phyloP scores from a whole-genome alignment of 2,888 invertebrate genomes.

The Heliconius sara region DNA sequence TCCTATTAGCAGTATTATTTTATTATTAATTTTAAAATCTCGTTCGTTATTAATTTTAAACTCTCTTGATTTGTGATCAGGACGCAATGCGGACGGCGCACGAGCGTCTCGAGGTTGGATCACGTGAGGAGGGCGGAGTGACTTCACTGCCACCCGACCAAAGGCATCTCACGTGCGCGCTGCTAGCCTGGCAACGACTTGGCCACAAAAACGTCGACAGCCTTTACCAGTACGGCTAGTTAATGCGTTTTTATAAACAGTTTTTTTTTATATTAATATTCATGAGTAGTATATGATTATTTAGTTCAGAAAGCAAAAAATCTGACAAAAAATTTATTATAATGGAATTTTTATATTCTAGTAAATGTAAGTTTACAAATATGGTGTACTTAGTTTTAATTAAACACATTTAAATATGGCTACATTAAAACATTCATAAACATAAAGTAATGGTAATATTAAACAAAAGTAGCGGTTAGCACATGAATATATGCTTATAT shows the following conservation, averaged over 20 bases:
- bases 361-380: background rate
- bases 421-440: background rate
- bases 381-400: background rate
- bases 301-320: no score
- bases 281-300: no score
- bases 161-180: slow-evolving; percentile 67
- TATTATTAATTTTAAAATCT: no score
- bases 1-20: background rate
- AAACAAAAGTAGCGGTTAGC: slow-evolving; percentile 18
- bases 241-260: background rate
- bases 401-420: background rate
- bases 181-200: slow-evolving; percentile 76
- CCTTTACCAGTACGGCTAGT: slow-evolving; percentile 61
- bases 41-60: no score
- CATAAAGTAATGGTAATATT: background rate
- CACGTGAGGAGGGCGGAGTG: slow-evolving; percentile 51
- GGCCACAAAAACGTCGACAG: slow-evolving; percentile 66
- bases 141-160: slow-evolving; percentile 58
- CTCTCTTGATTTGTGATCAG: slow-evolving; percentile 30
- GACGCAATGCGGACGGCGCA: slow-evolving; percentile 55
- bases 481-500: background rate
- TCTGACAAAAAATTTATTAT: no score
- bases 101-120: slow-evolving; percentile 55
- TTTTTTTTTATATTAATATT: background rate
- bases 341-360: background rate